Evolutionary conservation across 2,888 invertebrate genomes (phyloP), one percentile per base, ranked within the genome.

Genomic region (Coelopa pilipes): DNA sequence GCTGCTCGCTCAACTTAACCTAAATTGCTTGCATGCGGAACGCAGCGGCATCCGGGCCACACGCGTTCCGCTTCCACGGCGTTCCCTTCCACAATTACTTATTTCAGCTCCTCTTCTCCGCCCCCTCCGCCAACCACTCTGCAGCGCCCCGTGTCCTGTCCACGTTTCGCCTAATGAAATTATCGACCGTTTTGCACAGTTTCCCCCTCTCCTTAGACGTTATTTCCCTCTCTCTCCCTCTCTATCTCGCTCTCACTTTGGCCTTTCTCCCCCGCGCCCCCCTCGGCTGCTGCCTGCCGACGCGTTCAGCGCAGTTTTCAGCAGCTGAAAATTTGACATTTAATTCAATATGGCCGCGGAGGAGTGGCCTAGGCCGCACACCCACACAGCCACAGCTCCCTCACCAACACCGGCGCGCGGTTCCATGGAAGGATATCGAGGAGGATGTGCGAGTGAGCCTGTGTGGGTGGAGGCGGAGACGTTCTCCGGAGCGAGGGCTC

Each of bases 271-370:
- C 34, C 7, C 34, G 34, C 34, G 34, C 34, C 2, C 34, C 34
- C 34, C 34, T 34, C 34, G n/a, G n/a, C 34, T 7, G 4, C 34
- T 12, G 5, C 17, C 7, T 17, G 0, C 19, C 1, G 12, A 13
- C 19, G 1, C 4, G 17, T 66, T 66, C 66, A 63, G 67, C 68
- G 47, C 13, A 55, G 34, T 9, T 59, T 46, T 55, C 65, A 55
- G n/a, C 65, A 34, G 46, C 72, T 65, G 21, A 60, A 70, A 75
- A 66, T 63, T 60, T 65, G 49, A 53, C 60, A 74, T 73, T 74
- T 73, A 53, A 71, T 82, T 81, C 82, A 85, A 86, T 80, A 87
- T 87, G 86, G 86, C 87, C 82, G 87, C 87, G 87, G 83, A 83
- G 86, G 86, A 84, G 86, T 87, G 86, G 86, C 83, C 79, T 83